These are phyloP conservation scores for Atherinomorus stipes DNA, from an alignment of 2,113 vertebrate genomes.

Conservation along the genomic window DNA sequence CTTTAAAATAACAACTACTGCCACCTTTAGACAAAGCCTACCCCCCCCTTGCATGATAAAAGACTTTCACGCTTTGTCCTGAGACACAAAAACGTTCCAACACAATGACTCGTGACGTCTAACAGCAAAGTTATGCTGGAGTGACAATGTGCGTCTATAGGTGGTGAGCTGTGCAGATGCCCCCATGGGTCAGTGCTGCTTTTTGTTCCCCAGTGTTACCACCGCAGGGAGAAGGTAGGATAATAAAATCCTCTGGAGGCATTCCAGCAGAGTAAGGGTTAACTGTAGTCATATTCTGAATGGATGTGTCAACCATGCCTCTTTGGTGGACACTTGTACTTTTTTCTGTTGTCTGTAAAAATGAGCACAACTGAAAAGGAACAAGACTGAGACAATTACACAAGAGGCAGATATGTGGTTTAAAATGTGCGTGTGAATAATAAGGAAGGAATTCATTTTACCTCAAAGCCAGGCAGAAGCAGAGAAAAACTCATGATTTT, in stretches of 20 bases:
- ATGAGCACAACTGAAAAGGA: conserved; percentile 20
- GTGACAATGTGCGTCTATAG: conserved; percentile 72
- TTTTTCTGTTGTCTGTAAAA: conserved; percentile 18
- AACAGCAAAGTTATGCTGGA: conserved; percentile 66
- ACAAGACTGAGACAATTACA: conserved; percentile 14
- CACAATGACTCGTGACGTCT: conserved; percentile 76
- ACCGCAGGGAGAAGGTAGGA: conserved; percentile 58
- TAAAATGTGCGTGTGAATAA: conserved; percentile 25
- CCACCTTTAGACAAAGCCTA: conserved; percentile 47
- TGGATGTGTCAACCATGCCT: neutral
- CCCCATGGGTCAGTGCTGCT: conserved; percentile 61
- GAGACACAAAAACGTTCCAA: conserved; percentile 66
- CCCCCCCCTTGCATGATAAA: conserved; percentile 71
- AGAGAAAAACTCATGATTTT: no score
- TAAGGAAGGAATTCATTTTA: neutral
- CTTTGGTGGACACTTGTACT: conserved; percentile 31
- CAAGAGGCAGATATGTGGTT: neutral
- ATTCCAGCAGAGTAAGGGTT: conserved; percentile 67
- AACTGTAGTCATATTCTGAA: conserved; percentile 72
- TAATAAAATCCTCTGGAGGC: conserved; percentile 66
- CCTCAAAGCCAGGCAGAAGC: no score
- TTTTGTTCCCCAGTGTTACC: conserved; percentile 53
- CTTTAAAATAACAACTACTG: conserved; percentile 39
- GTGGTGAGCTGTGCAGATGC: conserved; percentile 54
- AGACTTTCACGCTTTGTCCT: conserved; percentile 69